These are phyloP conservation scores for Odontocerum albicorne DNA, from an alignment of 2,888 invertebrate genomes.

Conservation along the genomic window DNA sequence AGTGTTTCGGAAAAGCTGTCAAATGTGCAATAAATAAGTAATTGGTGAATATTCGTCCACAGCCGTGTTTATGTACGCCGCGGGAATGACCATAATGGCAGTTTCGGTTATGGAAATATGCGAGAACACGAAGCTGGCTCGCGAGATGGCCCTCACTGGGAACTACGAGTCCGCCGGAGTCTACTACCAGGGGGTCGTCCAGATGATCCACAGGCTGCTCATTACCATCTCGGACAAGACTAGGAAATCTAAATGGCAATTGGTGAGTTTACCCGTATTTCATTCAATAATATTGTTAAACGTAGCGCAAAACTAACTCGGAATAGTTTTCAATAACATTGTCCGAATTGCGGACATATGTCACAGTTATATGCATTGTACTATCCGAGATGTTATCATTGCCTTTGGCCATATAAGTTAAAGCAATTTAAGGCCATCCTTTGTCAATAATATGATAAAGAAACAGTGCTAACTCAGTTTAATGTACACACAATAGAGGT, in stretches of 20 bases:
- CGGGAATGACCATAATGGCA: conserved; percentile 78
- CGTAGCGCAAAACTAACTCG: not conserved
- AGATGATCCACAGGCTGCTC: conserved; percentile 85
- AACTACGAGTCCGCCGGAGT: conserved; percentile 94
- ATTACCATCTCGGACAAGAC: conserved; percentile 77
- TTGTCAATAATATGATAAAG: conserved; percentile 10
- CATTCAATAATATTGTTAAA: no score
- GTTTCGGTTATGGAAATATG: conserved; percentile 88
- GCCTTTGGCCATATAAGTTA: conserved; percentile 15
- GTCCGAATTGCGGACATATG: no score
- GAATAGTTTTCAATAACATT: no score
- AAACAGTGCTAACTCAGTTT: not conserved
- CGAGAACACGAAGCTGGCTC: conserved; percentile 92
- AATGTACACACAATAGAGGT: no score
- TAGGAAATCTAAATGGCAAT: conserved; percentile 86
- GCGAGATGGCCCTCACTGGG: conserved; percentile 93
- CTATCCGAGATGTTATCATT: no score
- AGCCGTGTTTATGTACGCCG: conserved; percentile 31
- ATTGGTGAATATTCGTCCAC: conserved; percentile 16
- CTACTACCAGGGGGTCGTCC: conserved; percentile 90
- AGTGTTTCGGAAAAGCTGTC: conserved; percentile 11
- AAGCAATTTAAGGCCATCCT: conserved; percentile 12
- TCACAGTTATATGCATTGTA: no score
- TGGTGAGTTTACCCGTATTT: conserved; percentile 59
- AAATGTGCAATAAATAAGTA: conserved; percentile 12